Conservation (phyloP, 1,140 invertebrate species). For the Yoshiicerus persimilis region DNA sequence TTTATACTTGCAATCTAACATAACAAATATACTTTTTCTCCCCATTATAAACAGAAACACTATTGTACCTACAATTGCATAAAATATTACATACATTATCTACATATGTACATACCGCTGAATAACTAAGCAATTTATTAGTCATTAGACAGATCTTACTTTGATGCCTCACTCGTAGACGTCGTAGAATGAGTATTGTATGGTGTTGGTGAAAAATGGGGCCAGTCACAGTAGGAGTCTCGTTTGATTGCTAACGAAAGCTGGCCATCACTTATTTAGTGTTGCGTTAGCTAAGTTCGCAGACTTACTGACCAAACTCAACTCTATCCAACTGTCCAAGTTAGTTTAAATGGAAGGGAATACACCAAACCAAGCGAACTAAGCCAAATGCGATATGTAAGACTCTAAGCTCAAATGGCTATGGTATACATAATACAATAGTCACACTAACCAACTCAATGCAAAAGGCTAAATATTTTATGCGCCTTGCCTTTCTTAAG, state of each 20-base stretch:
- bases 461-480: neutral
- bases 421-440: neutral
- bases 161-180: neutral
- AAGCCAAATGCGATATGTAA: neutral
- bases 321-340: neutral
- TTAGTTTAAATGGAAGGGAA: neutral
- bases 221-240: conserved; percentile 7
- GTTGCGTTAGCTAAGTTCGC: neutral
- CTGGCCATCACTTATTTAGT: neutral
- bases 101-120: neutral
- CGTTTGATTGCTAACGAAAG: neutral
- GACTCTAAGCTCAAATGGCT: too few relatives aligned
- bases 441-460: neutral
- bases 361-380: neutral
- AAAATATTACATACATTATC: neutral
- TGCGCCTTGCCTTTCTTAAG: too few relatives aligned
- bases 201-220: neutral
- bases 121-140: neutral
- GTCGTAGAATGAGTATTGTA: neutral
- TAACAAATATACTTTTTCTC: too few relatives aligned
- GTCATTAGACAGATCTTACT: neutral
- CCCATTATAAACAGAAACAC: too few relatives aligned
- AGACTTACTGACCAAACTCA: neutral
- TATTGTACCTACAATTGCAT: too few relatives aligned
- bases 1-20: too few relatives aligned